These are phyloP conservation scores for Oenanthe melanoleuca DNA, from an alignment of 2,113 vertebrate species.

Conservation along the genomic window DNA sequence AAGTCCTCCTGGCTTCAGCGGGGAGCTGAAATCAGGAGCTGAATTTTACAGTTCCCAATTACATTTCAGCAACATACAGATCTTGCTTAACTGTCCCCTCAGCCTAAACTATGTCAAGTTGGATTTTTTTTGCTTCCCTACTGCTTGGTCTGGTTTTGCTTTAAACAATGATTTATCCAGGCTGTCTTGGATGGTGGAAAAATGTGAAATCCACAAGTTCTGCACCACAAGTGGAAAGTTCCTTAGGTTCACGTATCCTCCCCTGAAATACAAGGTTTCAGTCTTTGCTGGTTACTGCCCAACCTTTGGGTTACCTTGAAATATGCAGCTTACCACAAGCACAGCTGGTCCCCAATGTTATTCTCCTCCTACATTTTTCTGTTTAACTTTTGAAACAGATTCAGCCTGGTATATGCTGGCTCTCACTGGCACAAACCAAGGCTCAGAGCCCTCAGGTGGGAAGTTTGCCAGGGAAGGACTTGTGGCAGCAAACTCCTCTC, in stretches of 20 bases:
- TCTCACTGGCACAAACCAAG: not conserved
- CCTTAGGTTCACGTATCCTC: not conserved
- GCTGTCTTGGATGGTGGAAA: not conserved
- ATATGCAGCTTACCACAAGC: not conserved
- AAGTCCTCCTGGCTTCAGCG: not conserved
- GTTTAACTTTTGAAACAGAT: not conserved
- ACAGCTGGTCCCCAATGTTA: not conserved
- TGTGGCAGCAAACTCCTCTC: not conserved
- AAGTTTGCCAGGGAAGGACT: not conserved
- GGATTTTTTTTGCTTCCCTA: not conserved
- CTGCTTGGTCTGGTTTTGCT: not conserved
- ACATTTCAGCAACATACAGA: not conserved
- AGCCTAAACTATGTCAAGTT: not conserved
- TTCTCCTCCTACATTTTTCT: not conserved
- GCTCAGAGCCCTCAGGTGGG: not conserved
- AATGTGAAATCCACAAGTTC: not conserved
- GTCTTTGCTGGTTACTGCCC: not conserved
- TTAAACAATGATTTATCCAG: constrained; percentile 1
- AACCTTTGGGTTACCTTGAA: not conserved
- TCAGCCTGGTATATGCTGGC: not conserved
- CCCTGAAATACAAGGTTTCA: not conserved
- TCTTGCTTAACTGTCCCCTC: not conserved
- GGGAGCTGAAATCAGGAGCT: not conserved
- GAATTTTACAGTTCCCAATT: not conserved
- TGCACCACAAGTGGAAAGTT: not conserved